Percentiles rank a stretch among this genome's conserved stretches.
phyloP scores from a whole-genome alignment of 2,888 invertebrate species.

The Iselma pallidipennis region DNA sequence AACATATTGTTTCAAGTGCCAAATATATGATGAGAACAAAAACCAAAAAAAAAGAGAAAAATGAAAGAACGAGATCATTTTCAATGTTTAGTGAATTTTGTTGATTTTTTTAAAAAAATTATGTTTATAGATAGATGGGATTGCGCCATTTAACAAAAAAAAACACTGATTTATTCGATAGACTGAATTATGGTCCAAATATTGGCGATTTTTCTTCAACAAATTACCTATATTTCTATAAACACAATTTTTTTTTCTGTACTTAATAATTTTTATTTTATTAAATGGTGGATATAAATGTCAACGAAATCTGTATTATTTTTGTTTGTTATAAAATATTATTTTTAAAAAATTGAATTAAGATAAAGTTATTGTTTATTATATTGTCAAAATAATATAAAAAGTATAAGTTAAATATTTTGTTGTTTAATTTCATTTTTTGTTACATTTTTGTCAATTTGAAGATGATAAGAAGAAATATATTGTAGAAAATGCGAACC shows the following conservation, averaged over 20 bases:
- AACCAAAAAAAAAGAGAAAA: neutral
- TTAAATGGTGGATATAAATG: slow-evolving; percentile 8
- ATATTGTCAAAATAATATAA: slow-evolving; percentile 35
- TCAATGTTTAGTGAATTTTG: neutral
- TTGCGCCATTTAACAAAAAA: neutral
- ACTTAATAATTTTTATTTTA: neutral
- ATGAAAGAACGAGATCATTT: neutral
- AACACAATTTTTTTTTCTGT: neutral
- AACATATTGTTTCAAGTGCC: slow-evolving; percentile 35
- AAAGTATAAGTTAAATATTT: slow-evolving; percentile 25
- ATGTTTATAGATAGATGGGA: neutral
- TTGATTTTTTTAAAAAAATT: neutral
- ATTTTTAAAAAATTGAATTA: slow-evolving; percentile 10
- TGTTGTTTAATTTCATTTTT: slow-evolving; percentile 9
- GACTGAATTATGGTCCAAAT: neutral
- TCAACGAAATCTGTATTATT: slow-evolving; percentile 7
- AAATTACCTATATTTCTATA: neutral
- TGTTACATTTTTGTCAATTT: neutral
- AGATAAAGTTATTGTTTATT: slow-evolving; percentile 32
- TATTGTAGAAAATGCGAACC: slow-evolving; percentile 8
- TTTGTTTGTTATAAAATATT: neutral
- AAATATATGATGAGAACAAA: slow-evolving; percentile 24
- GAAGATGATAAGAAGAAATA: slow-evolving; percentile 3
- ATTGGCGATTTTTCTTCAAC: neutral
- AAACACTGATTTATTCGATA: neutral